Evolutionary conservation across 2,797 vertebrate genomes (phyloP), one percentile per base, ranked within the genome.

Genomic region (Ctenosaura bakeri): DNA sequence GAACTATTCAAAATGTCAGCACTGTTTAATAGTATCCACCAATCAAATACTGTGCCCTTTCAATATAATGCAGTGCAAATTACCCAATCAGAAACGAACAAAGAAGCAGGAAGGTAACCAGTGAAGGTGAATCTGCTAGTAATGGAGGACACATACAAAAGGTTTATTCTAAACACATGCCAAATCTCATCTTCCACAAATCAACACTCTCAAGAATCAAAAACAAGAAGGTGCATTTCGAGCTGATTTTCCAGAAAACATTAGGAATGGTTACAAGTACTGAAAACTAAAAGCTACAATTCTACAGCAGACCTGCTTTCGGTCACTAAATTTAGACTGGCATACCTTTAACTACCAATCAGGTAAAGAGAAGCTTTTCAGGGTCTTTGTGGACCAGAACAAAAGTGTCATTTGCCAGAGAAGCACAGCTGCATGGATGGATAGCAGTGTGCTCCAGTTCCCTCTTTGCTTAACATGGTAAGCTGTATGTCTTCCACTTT

Each of bases 11-110:
- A 76, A 88, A 74, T 64, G 69, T 66, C 84, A 86, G 22, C n/a
- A 46, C 6, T 81, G 54, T 82, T 86, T 90, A 90, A 81, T 14
- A 35, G 78, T 14, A 54, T 38, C 73, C 59, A 87, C 52, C 32
- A 74, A 74, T 82, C 77, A 86, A 86, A 86, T 46, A 12, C 78
- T 86, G 52, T 52, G 20, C 22, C 59, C 42, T 35, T 83, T 59
- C 62, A 83, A 46, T 24, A 81, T 69, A 32, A 26, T 80, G 6
- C 77, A 38, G 12, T 56, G 1, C n/a, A 9, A 87, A 77, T 59
- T 18, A 46, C 20, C 71, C 50, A 90, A 69, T 42, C 73, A 38
- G 24, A 83, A 13, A 50, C 24, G n/a, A 62, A 26, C 80, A 83
- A 79, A 78, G 50, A 29, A 85, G 59, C 20, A 74, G 69, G 42